Evolutionary conservation across 1,140 invertebrate species (phyloP).

Genomic region (Pteromalus puparum): DNA sequence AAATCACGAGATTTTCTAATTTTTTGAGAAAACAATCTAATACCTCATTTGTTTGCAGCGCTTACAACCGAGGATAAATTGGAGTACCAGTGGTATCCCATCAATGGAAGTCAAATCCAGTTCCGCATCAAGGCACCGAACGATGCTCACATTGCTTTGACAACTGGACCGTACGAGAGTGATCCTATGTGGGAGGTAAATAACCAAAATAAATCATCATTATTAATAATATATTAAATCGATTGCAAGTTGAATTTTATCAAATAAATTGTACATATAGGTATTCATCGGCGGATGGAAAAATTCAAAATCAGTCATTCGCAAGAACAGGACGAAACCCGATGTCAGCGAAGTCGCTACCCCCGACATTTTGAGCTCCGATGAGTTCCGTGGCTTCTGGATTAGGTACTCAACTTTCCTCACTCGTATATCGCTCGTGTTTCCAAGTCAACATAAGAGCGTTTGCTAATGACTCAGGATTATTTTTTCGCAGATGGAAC

Average conservation of each 20-base stretch:
- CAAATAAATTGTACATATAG: slow-evolving; percentile 69
- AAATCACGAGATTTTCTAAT: too few relatives aligned
- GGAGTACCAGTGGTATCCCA: slow-evolving; percentile 87
- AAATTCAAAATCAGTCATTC: slow-evolving; percentile 88
- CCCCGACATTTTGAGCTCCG: slow-evolving; percentile 80
- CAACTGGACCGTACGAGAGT: slow-evolving; percentile 79
- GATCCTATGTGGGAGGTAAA: slow-evolving; percentile 85
- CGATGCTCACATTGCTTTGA: slow-evolving; percentile 88
- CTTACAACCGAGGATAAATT: slow-evolving; percentile 86
- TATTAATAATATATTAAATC: too few relatives aligned
- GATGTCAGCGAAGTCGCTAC: slow-evolving; percentile 85
- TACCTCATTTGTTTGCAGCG: slow-evolving; percentile 74
- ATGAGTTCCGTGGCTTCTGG: slow-evolving; percentile 89
- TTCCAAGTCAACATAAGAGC: background rate
- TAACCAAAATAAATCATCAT: background rate
- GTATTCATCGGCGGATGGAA: slow-evolving; percentile 90
- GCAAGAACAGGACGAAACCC: slow-evolving; percentile 85
- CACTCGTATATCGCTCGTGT: background rate
- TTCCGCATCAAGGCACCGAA: slow-evolving; percentile 85
- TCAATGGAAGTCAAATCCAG: slow-evolving; percentile 79
- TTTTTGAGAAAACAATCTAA: too few relatives aligned
- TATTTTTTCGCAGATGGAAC: slow-evolving; percentile 77
- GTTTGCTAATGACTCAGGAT: background rate
- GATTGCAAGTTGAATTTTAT: too few relatives aligned
- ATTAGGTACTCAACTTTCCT: slow-evolving; percentile 72